Evolutionary conservation across 2,797 vertebrate genomes (phyloP), one percentile per base, ranked within the genome.

Genomic region (Distichodus sexfasciatus): DNA sequence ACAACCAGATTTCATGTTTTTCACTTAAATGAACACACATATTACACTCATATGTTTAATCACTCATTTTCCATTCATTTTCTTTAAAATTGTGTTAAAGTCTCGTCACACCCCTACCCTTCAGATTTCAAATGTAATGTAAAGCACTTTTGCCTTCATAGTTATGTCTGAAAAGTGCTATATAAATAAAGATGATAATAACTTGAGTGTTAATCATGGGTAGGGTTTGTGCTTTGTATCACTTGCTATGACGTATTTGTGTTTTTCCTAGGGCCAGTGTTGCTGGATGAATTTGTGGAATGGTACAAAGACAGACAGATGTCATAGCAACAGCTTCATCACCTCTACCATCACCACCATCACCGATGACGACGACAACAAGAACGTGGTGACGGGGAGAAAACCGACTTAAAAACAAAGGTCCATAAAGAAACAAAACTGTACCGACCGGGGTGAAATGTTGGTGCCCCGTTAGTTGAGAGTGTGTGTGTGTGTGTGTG

Each of bases 271-370:
- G 97, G 97, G 97, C 97, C 97, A 41, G 97, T 99, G 84, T 94
- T 99, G 90, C 87, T 99, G 95, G 97, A 99, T 79, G 97, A 99
- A 82, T 99, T 99, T 91, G 97, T 99, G 90, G 97, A 99, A 84
- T 99, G 97, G 97, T 96, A 99, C 93, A 99, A 99, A 91, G 96
- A 97, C 86, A 93, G 95, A 81, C 95, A 98, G 88, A 97, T 96
- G 94, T 95, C 95, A 84, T 98, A 98, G 92, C 87, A 86, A 80
- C 85, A 89, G 87, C 84, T 87, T 44, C 79, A 86, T 86, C 84
- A 64, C 62, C 80, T 76, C 46, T 46, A 53, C 72, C 74, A 67
- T 60, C 78, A 33, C 59, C 60, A 76, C 75, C 69, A n/a, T n/a
- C 77, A 80, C 46, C 71, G 69, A 44, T 40, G 36, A 75, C n/a